Base-by-base conservation (phyloP, 2,797 vertebrate genomes). In the Poeciliopsis gracilis region DNA sequence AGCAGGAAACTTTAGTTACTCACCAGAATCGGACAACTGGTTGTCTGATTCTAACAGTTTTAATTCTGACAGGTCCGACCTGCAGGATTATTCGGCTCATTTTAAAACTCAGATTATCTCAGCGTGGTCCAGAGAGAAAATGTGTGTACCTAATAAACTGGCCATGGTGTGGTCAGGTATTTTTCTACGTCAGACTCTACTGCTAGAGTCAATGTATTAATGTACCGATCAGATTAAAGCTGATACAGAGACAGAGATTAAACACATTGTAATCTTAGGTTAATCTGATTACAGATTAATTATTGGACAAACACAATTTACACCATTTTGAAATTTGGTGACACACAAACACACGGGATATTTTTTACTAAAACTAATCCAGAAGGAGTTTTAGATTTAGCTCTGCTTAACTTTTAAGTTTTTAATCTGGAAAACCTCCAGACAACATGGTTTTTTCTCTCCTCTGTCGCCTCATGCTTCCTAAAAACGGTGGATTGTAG, bases 201-300 rank as follows among this genome's bases (percentile, higher is more conserved):
- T 36, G 86, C 66, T n/a, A 67, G 72, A 43, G 55, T 59, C 67
- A 53, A 45, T 7, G 85, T 73, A 79, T 69, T 77, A 53, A 53
- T 71, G 33, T 57, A 25, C 43, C 47, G 69, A 75, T n/a, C 80
- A 82, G 55, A 86, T 90, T 36, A 82, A 41, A 67, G 78, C 70
- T 78, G 51, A 66, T n/a, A 74, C 4, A n/a, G 51, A 55, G 7
- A 55, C 73, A 76, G 57, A 8, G 13, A 67, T 66, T 2, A 25
- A 55, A n/a, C 8, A 55, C 51, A n/a, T 55, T 55, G 51, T 55
- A 1, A 55, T 25, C 1, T 9, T n/a, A 55, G 23, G 23, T 9
- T 23, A 25, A 53, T 53, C 20, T 53, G 23, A 53, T 49, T 49
- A 20, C 49, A 51, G 49, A 23, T 23, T 51, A 23, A 6, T 51